Base-by-base conservation (phyloP, 2,888 invertebrate species). In the Mechanitis mazaeus region DNA sequence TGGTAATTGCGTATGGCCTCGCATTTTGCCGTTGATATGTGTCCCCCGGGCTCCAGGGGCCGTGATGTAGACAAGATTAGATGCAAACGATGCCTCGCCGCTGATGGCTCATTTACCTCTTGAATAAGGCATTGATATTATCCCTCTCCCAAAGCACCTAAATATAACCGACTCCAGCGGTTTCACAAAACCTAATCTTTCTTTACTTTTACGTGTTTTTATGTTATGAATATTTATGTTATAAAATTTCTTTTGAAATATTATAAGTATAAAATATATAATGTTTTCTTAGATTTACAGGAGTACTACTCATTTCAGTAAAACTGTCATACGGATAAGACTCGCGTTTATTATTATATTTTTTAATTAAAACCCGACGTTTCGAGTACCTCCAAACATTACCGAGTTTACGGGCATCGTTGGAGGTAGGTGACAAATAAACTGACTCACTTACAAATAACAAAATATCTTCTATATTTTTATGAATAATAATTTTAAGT, bases 71-170 rank as follows among this genome's bases (percentile, higher is more conserved):
- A 72, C 75, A 72, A 84, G 84, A 87, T 87, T 86, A 89, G 84
- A 88, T 87, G 87, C 85, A 88, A 88, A 89, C 80, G 87, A 85
- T 78, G 80, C 80, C 74, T 65, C 77, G 71, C 72, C 76, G 76
- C 79, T 84, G 87, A 87, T 88, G 84, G 85, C 85, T 87, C 85
- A 86, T 87, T 88, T 88, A 79, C 81, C 81, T 84, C 78, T 80
- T 84, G 85, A 86, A 85, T 85, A 86, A 85, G 81, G 77, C 82
- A 85, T 85, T 79, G 78, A 82, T 83, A 81, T 83, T 79, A 81
- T 73, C 74, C 78, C 76, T 75, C 68, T 66, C 62, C 72, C 68
- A 69, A 72, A 69, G 35, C 74, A 67, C 59, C 50, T 47, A 47
- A 59, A 61, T 56, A 33, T 33, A 45, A 45, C 33, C 55, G 53